Evolutionary conservation across 2,888 invertebrate genomes (phyloP).

Genomic region (Linnaemya tessellans): DNA sequence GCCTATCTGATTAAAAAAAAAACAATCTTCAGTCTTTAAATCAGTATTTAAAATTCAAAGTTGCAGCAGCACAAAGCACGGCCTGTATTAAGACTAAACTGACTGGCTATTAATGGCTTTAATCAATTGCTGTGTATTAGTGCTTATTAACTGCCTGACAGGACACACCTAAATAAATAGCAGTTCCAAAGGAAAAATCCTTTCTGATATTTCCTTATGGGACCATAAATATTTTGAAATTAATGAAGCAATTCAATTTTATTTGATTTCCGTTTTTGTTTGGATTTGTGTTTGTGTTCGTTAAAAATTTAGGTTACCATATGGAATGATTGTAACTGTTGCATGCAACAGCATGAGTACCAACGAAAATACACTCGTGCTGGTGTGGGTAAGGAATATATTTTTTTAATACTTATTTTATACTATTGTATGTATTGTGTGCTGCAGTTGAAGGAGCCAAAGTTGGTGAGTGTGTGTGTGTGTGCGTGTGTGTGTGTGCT

Average conservation of each 20-base stretch:
- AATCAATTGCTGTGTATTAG: too few species aligned
- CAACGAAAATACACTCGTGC: neutral
- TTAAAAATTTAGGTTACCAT: conserved; percentile 70
- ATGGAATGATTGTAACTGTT: conserved; percentile 67
- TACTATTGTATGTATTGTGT: conserved; percentile 20
- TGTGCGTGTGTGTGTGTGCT: neutral
- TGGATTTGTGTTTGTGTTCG: conserved; percentile 7
- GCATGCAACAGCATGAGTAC: conserved; percentile 34
- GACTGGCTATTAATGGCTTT: too few species aligned
- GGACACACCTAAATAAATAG: conserved; percentile 29
- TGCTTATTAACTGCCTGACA: neutral
- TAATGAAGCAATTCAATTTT: conserved; percentile 17
- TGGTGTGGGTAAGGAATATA: conserved; percentile 11
- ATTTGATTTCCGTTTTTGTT: neutral
- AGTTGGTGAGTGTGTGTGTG: neutral
- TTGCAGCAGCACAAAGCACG: too few species aligned
- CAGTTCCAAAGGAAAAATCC: neutral
- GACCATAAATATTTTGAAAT: conserved; percentile 7
- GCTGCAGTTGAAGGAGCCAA: neutral
- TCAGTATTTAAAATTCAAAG: too few species aligned
- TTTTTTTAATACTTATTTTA: neutral
- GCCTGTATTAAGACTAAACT: too few species aligned
- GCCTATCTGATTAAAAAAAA: too few species aligned
- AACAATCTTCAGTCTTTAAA: too few species aligned
- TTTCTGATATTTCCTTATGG: neutral